phyloP scores from a whole-genome alignment of 2,113 vertebrate genomes.

The Stomatorhinus ivindoensis region DNA sequence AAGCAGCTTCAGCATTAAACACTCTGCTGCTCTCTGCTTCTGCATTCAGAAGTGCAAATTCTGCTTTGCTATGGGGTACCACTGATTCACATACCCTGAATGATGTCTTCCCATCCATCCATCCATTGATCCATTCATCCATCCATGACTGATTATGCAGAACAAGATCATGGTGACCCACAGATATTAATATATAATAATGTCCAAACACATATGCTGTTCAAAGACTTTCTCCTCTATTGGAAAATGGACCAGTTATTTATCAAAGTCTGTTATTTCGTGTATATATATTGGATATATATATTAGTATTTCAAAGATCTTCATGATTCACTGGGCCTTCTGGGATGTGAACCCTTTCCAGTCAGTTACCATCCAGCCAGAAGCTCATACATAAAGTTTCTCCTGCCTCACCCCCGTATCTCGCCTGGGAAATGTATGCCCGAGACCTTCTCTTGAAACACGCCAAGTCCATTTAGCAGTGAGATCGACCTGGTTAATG shows the following conservation, averaged over 20 bases:
- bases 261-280: not conserved
- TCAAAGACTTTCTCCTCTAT: not conserved
- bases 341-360: not conserved
- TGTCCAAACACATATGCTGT: not conserved
- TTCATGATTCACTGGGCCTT: not conserved
- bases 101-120: not conserved
- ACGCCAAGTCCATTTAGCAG: not conserved
- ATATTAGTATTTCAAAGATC: not conserved
- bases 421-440: not conserved
- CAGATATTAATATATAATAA: not conserved
- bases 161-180: not conserved
- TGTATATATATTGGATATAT: not conserved
- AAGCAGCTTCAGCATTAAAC: slow-evolving; percentile 1
- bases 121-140: not conserved
- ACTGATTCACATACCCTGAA: not conserved
- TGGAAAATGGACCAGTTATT: not conserved
- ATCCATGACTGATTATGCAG: not conserved
- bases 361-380: not conserved
- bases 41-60: not conserved
- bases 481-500: not conserved
- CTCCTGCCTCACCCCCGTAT: not conserved
- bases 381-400: not conserved
- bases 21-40: not conserved
- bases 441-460: not conserved
- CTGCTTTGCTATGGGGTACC: not conserved